Percentiles rank a stretch among this genome's conserved stretches.
Evolutionary conservation across 2,888 invertebrate species (phyloP).

Genomic region (Teleogryllus oceanicus): DNA sequence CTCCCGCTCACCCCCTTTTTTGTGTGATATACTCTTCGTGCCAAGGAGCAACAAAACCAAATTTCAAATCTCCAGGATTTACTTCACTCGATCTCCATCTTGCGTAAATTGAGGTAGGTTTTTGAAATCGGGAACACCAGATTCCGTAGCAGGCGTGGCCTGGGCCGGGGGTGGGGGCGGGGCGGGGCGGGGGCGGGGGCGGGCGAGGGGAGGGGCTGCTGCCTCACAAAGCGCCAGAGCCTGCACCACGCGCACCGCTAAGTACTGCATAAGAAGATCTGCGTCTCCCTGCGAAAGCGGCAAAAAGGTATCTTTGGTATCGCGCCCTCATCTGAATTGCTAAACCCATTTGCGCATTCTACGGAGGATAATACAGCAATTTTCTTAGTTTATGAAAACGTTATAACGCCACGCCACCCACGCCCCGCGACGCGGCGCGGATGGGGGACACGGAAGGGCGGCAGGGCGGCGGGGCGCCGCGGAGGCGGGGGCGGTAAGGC

Average conservation of each 20-base stretch:
- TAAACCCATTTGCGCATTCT: conserved; percentile 1
- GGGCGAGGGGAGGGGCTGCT: no score
- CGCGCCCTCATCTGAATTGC: neutral
- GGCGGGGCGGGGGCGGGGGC: no score
- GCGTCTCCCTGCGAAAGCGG: neutral
- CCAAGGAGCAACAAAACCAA: no score
- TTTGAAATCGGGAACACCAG: no score
- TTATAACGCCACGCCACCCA: neutral
- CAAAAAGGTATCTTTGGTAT: neutral
- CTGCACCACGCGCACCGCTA: neutral
- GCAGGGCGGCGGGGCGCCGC: neutral
- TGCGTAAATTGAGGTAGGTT: no score
- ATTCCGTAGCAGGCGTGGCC: no score
- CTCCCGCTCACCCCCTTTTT: no score
- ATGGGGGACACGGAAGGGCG: neutral
- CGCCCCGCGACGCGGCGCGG: neutral
- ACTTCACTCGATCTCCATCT: no score
- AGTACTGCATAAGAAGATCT: conserved; percentile 7
- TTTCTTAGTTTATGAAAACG: conserved; percentile 7
- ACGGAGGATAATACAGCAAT: neutral
- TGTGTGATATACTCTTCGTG: no score
- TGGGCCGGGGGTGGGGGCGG: no score
- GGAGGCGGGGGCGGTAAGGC: neutral
- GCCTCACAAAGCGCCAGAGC: no score
- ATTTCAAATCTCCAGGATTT: no score